Percentiles rank a stretch among this genome's conserved stretches.
Conservation (phyloP, 2,888 invertebrate species). For the Pomacea canaliculata region DNA sequence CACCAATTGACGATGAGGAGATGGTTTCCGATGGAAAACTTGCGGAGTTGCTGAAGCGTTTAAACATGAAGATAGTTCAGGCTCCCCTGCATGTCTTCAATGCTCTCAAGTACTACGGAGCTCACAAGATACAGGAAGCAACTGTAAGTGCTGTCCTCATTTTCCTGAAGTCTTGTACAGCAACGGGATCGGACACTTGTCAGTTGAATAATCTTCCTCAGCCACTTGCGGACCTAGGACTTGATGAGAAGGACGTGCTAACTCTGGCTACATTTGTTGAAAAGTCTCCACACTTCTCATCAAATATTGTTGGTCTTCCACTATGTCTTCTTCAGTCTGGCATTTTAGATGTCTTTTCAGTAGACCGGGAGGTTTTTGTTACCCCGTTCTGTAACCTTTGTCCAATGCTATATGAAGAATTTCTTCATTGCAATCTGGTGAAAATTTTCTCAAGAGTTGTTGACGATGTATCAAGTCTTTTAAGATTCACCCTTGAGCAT, state of each 20-base stretch:
- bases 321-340: neutral
- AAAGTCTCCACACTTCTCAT: neutral
- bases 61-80: neutral
- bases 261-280: neutral
- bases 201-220: neutral
- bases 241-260: neutral
- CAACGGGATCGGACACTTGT: neutral
- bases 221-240: neutral
- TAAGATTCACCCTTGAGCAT: neutral
- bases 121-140: neutral
- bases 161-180: neutral
- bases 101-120: neutral
- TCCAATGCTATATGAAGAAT: neutral
- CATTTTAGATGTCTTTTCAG: neutral
- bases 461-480: neutral
- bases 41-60: neutral
- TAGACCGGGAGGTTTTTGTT: neutral
- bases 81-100: neutral
- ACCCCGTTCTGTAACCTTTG: neutral
- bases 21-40: no score
- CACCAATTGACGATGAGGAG: no score
- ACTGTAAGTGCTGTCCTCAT: neutral
- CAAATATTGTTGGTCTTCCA: neutral
- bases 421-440: neutral
- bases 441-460: neutral